phyloP scores from a whole-genome alignment of 2,797 vertebrate genomes.

The Remorina albescens region DNA sequence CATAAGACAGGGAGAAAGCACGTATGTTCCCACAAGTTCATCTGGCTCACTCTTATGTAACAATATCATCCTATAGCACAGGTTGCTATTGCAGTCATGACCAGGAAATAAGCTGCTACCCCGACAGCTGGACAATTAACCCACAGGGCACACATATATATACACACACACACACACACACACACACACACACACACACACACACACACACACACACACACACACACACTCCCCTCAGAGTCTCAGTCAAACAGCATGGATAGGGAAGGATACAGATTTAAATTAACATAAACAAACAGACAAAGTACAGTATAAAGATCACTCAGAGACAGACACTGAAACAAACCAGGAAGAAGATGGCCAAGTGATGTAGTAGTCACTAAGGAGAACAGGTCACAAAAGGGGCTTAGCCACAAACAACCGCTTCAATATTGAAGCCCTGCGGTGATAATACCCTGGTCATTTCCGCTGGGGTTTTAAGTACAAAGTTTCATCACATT shows the following conservation, averaged over 20 bases:
- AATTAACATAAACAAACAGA: conserved; percentile 17
- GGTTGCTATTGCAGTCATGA: conserved; percentile 6
- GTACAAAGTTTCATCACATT: conserved; percentile 7
- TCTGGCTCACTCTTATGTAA: conserved; percentile 29
- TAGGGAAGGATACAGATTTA: conserved; percentile 1
- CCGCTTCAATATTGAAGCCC: conserved; percentile 24
- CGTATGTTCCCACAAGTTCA: conserved; percentile 5
- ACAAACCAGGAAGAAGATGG: conserved; percentile 30
- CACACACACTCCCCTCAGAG: conserved; percentile 5
- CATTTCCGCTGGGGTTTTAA: conserved; percentile 38
- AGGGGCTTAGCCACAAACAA: conserved; percentile 35
- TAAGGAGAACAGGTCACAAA: conserved; percentile 31
- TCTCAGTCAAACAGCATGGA: conserved; percentile 17
- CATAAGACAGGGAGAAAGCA: background rate
- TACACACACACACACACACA: conserved; percentile 21
- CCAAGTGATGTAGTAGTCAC: conserved; percentile 45
- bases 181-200: conserved; percentile 13
- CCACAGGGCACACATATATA: conserved; percentile 5
- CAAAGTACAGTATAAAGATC: conserved; percentile 12
- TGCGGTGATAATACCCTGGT: conserved; percentile 32
- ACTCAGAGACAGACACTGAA: conserved; percentile 19
- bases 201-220: conserved; percentile 17
- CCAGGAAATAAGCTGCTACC: conserved; percentile 15
- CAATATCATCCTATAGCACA: conserved; percentile 41
- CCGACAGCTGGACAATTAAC: conserved; percentile 40